A percentile compares a stretch with the other conserved stretches of the same genome.
Conservation (phyloP, 64 coral and sea anemone species). For the Montipora cactus region DNA sequence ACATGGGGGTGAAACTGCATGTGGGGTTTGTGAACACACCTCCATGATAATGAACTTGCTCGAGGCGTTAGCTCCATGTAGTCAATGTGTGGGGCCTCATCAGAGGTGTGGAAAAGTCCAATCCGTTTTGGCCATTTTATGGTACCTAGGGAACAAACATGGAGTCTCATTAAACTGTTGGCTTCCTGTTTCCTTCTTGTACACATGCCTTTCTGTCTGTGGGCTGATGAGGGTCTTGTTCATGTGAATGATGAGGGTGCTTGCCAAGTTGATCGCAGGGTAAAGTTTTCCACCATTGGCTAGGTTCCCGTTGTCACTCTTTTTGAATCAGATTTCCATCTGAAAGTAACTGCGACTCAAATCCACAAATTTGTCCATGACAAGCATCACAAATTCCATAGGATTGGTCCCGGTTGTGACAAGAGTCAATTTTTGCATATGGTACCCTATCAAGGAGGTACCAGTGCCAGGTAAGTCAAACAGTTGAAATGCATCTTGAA, state of each 20-base stretch:
- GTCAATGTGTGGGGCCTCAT: too few relatives aligned
- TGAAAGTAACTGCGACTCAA: not conserved
- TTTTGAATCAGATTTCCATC: not conserved
- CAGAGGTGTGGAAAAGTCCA: not conserved
- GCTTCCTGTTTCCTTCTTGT: constrained; percentile 1
- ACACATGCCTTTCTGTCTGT: constrained; percentile 3
- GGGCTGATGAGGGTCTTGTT: constrained; percentile 44
- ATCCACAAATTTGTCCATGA: constrained; percentile 17
- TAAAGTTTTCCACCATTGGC: not conserved
- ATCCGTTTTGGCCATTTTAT: not conserved
- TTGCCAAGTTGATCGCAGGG: not conserved
- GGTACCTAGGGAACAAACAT: not conserved
- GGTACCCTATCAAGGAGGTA: not conserved
- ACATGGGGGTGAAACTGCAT: too few relatives aligned
- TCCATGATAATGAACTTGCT: too few relatives aligned
- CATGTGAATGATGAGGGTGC: constrained; percentile 17
- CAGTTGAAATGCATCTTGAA: not conserved
- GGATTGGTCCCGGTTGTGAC: not conserved
- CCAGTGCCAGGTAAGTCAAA: not conserved
- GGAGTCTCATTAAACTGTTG: not conserved
- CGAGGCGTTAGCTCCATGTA: not conserved
- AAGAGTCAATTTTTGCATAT: not conserved
- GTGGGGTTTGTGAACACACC: too few relatives aligned
- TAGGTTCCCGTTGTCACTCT: not conserved
- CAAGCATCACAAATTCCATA: constrained; percentile 14